Conservation (phyloP, 2,113 vertebrate species). For the Numida meleagris region DNA sequence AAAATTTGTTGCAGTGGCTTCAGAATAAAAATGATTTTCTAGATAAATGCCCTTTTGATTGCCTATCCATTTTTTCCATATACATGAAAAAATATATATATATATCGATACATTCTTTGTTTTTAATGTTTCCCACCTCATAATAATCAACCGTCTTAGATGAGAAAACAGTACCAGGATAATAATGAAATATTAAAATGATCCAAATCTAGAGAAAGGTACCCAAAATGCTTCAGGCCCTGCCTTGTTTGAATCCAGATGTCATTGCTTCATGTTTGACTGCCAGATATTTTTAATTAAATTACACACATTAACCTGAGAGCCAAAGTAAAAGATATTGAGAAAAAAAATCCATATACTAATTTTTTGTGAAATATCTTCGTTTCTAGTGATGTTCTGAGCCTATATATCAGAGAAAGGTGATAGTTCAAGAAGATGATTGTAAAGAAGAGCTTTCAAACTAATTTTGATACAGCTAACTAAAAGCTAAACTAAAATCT, state of each 20-base stretch:
- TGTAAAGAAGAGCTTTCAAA: neutral
- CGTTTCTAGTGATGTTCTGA: neutral
- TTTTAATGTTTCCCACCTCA: neutral
- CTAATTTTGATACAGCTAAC: neutral
- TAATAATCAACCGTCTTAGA: neutral
- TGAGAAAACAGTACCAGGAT: neutral
- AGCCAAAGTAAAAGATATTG: neutral
- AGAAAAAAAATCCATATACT: neutral
- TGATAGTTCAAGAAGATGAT: neutral
- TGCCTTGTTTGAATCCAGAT: neutral
- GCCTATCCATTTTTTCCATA: neutral
- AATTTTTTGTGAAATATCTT: neutral
- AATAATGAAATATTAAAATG: neutral
- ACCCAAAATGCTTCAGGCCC: neutral
- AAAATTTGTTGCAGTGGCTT: neutral
- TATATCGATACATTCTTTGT: neutral
- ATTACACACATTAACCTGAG: neutral
- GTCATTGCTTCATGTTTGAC: neutral
- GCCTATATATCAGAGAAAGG: neutral
- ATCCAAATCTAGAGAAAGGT: neutral
- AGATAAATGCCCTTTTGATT: neutral
- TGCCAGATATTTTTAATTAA: neutral
- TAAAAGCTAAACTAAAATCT: neutral
- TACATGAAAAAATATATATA: neutral
- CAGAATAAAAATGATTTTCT: conserved; percentile 3